Base-by-base conservation (phyloP, 2,888 invertebrate species). In the Hyles lineata region DNA sequence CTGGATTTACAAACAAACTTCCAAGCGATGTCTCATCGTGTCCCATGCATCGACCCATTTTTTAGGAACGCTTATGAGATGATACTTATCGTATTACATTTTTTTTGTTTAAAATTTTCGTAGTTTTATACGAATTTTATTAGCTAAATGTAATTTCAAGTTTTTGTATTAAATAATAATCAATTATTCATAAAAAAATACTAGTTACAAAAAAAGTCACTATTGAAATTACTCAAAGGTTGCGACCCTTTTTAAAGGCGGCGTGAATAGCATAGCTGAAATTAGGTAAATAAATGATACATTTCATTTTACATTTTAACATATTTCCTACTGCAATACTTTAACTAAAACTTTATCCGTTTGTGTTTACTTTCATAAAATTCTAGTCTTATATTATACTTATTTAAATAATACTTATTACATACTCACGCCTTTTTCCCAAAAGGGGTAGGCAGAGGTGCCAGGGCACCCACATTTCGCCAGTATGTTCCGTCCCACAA, bases 1-100 rank as follows among this genome's bases (percentile, higher is more conserved):
- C 85, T 87, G 89, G 89, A 92, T 93, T 93, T 92, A 93, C 92
- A 93, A 94, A 94, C 93, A 93, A 92, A 90, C 89, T 89, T 85
- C 83, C 79, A 83, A 86, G 87, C 90, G 89, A 90, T 90, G 91
- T 93, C 91, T 91, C 87, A 89, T 88, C 89, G 88, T 87, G 89
- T 92, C 89, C 89, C 89, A 89, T 91, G 91, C 91, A 90, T 87
- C 91, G 90, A 91, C 91, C 90, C 86, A 90, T 90, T 91, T 92
- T 85, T 79, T 67, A 55, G 61, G 62, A 52, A 72, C 43, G 67
- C 50, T 35, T 35, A 21, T 35, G 35, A 32, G 35, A 32, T 29
- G 11, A 7, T 19, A 55, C 19, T 32, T 62, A 32, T 19, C 19
- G 35, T 62, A 35, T 32, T 29, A 29, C n/a, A n/a, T n/a, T 62